Percentiles rank a stretch among this genome's conserved stretches.
Conservation (phyloP, 2,888 invertebrate genomes). For the Abscondita cerata region DNA sequence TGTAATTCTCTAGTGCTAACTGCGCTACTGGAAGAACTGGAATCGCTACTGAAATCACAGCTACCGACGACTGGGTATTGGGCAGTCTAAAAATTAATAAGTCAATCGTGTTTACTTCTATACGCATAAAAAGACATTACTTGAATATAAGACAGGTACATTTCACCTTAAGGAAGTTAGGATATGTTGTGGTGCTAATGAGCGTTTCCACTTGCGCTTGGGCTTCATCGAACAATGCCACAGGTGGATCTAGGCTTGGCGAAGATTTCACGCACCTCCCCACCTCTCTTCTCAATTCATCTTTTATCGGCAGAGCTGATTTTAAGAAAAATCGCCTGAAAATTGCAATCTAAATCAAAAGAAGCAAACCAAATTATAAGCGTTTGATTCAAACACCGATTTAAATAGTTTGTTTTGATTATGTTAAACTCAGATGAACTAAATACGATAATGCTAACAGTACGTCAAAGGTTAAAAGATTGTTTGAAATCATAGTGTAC, state of each 20-base stretch:
- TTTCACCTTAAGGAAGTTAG: constrained; percentile 89
- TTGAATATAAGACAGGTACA: constrained; percentile 86
- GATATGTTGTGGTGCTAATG: constrained; percentile 88
- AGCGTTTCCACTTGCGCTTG: constrained; percentile 74
- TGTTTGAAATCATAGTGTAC: too few species aligned
- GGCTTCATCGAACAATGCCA: constrained; percentile 82
- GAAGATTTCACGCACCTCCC: constrained; percentile 77
- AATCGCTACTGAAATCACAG: constrained; percentile 51
- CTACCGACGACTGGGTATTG: constrained; percentile 50
- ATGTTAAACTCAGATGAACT: too few species aligned
- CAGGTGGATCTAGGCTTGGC: constrained; percentile 64
- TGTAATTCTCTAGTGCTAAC: constrained; percentile 54
- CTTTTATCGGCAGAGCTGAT: constrained; percentile 81
- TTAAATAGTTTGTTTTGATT: too few species aligned
- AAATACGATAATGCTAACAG: too few species aligned
- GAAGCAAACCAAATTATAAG: too few species aligned
- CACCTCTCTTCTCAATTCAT: constrained; percentile 77
- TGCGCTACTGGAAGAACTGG: constrained; percentile 55
- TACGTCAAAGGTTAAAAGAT: too few species aligned
- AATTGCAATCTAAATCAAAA: not conserved
- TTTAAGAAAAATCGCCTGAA: constrained; percentile 75
- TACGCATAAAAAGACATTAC: constrained; percentile 52
- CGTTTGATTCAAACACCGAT: too few species aligned
- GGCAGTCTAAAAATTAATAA: constrained; percentile 45
- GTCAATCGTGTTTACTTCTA: not conserved